A percentile compares a stretch with the other conserved stretches of the same genome.
These are phyloP conservation scores for Xanthorhoe designata DNA, from an alignment of 2,888 invertebrate genomes.

Conservation along the genomic window DNA sequence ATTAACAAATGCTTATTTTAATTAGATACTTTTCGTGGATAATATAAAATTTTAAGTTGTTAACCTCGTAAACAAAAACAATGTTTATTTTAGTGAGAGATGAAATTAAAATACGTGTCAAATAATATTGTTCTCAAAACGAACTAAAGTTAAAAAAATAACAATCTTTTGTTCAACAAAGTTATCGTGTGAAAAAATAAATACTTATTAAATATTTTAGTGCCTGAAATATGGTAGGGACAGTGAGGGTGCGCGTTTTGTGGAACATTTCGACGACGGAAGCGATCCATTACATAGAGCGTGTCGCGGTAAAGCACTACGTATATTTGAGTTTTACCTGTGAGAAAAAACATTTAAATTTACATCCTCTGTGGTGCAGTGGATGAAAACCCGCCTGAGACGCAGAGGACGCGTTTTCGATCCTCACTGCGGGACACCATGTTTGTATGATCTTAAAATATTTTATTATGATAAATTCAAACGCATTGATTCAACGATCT, in stretches of 20 bases:
- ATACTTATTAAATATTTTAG: conserved; percentile 10
- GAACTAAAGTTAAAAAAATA: not conserved
- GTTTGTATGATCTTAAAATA: too few relatives aligned
- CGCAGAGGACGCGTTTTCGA: too few relatives aligned
- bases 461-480: too few relatives aligned
- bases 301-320: conserved; percentile 51
- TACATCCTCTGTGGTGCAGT: too few relatives aligned
- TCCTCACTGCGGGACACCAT: too few relatives aligned
- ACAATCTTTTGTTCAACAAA: not conserved
- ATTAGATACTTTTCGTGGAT: not conserved
- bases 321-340: conserved; percentile 33
- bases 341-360: not conserved
- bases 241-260: conserved; percentile 47
- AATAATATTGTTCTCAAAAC: too few relatives aligned
- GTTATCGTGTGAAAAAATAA: conserved; percentile 1
- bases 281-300: conserved; percentile 70
- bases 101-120: too few relatives aligned
- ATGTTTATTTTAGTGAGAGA: too few relatives aligned
- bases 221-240: conserved; percentile 15
- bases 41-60: not conserved
- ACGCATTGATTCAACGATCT: too few relatives aligned
- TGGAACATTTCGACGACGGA: conserved; percentile 68
- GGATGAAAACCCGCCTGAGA: too few relatives aligned
- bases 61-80: too few relatives aligned
- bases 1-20: not conserved